Evolutionary conservation across 2,888 invertebrate genomes (phyloP), one percentile per base, ranked within the genome.

Genomic region (Pachliopta kotzebuea): DNA sequence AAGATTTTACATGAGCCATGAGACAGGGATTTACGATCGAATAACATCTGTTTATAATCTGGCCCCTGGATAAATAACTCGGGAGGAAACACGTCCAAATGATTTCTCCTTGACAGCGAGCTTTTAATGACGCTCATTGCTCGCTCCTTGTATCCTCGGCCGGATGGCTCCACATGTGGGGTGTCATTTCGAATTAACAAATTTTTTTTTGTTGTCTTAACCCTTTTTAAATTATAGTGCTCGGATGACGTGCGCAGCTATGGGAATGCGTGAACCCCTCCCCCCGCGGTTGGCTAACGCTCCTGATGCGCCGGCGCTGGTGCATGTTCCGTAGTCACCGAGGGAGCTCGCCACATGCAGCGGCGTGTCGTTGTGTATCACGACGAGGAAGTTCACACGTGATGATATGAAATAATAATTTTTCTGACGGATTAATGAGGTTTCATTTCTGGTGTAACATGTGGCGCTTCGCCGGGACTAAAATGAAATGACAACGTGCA

Each of bases 1-100:
- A 67, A 60, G 56, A 68, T 67, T 62, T 69, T 70, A 66, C 72
- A 70, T 69, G 69, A 66, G 67, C 63, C 68, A 62, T 66, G 67
- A 72, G 82, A 84, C 81, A 78, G 81, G 82, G 88, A 90, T 90
- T 88, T 88, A 88, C 85, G 71, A 73, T 76, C 69, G 74, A 75
- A 78, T 76, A 82, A 81, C 90, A 90, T 88, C 81, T 90, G 90
- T 80, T 88, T 85, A 85, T 86, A 89, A 89, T 88, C 86, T 79
- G 70, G 60, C 56, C 57, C 68, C 75, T 73, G 76, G 72, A 80
- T 79, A 78, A 83, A 84, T 85, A 84, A 85, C 81, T 78, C 82
- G 70, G 72, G 76, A 82, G 84, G 86, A 85, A 85, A 80, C 75
- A 75, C 75, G 77, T 77, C 81, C 75, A 74, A 77, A 78, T 71